These are phyloP conservation scores for Pelusios castaneus DNA, from an alignment of 2,113 vertebrate species.

Conservation along the genomic window DNA sequence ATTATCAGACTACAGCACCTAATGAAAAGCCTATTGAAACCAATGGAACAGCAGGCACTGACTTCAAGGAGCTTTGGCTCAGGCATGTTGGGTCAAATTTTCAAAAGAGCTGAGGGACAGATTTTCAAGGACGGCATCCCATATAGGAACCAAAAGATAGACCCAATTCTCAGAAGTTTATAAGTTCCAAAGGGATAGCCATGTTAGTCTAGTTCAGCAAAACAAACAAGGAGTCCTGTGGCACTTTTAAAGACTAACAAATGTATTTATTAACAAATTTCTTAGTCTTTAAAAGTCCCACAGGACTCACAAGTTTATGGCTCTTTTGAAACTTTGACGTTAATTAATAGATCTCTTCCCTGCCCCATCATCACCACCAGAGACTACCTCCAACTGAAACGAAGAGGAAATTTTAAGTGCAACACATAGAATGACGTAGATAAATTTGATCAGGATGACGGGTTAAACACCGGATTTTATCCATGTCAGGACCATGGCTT, in stretches of 20 bases:
- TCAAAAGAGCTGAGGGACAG: not conserved
- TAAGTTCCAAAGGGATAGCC: not conserved
- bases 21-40: not conserved
- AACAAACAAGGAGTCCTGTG: no score
- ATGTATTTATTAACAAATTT: no score
- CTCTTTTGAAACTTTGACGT: not conserved
- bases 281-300: no score
- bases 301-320: not conserved
- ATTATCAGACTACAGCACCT: no score
- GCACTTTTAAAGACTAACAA: no score
- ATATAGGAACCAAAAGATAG: not conserved
- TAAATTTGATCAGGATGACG: not conserved
- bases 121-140: not conserved
- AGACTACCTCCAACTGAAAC: not conserved
- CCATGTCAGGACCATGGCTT: not conserved
- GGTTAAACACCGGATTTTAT: not conserved
- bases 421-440: not conserved
- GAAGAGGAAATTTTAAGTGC: not conserved
- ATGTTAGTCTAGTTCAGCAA: no score
- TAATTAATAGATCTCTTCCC: not conserved
- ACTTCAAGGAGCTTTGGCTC: not conserved
- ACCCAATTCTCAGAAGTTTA: not conserved
- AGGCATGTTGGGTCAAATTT: no score
- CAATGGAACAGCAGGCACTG: not conserved
- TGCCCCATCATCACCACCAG: not conserved